Conservation (phyloP, 2,888 invertebrate genomes). For the Phania funesta region DNA sequence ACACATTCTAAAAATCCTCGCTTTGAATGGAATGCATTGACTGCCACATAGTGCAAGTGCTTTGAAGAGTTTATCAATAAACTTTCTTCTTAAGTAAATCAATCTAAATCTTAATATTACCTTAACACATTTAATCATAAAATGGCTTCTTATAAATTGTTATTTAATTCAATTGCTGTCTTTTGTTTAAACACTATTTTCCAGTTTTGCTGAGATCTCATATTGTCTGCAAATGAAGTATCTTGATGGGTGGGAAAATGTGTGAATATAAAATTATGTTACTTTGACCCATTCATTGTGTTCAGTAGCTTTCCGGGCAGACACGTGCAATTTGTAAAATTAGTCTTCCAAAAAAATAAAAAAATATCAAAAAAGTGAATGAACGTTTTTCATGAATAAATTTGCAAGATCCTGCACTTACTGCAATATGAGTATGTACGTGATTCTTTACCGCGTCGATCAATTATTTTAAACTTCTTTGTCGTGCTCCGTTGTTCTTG, state of each 20-base stretch:
- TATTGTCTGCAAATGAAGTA: background rate
- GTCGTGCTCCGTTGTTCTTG: too few species aligned
- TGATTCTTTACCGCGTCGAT: too few species aligned
- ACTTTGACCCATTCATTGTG: background rate
- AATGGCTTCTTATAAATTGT: conserved; percentile 15
- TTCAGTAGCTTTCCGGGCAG: too few species aligned
- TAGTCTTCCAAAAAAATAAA: too few species aligned
- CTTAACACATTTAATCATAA: conserved; percentile 16
- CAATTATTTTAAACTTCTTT: too few species aligned
- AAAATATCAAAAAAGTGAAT: too few species aligned
- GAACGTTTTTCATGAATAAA: too few species aligned
- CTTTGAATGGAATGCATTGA: conserved; percentile 87
- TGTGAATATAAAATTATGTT: background rate
- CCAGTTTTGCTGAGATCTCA: conserved; percentile 14
- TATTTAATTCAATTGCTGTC: background rate
- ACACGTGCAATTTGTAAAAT: too few species aligned
- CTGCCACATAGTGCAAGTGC: conserved; percentile 80
- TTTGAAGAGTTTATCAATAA: conserved; percentile 75
- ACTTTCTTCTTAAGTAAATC: conserved; percentile 64
- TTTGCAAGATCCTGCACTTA: too few species aligned
- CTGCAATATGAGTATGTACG: too few species aligned
- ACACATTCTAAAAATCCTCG: conserved; percentile 93
- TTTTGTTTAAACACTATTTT: conserved; percentile 12
- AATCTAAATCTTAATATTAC: conserved; percentile 42
- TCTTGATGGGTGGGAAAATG: background rate